These are phyloP conservation scores for Cistogaster globosa DNA, from an alignment of 2,888 invertebrate species.

Conservation along the genomic window DNA sequence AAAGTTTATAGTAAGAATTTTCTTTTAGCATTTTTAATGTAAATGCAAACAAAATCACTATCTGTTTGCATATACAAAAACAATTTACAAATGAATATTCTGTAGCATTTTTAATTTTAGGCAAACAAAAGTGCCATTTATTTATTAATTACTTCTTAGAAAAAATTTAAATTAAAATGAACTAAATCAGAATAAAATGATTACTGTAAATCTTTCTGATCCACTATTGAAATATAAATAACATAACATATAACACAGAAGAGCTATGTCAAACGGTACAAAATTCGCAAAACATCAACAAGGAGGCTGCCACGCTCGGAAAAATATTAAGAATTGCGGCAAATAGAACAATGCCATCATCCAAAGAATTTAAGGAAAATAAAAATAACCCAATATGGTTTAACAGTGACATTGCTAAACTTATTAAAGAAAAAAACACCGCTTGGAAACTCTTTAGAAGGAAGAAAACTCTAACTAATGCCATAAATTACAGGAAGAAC, in stretches of 20 bases:
- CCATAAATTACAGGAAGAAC: constrained; percentile 2
- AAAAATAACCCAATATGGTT: constrained; percentile 19
- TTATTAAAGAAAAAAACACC: constrained; percentile 13
- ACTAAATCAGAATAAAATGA: no score
- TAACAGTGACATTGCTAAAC: background rate
- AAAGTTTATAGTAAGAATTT: no score
- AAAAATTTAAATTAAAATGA: no score
- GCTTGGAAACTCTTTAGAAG: background rate
- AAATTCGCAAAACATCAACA: constrained; percentile 4
- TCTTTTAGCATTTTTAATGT: no score
- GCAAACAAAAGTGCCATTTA: no score
- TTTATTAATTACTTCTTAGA: no score
- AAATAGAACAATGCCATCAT: background rate
- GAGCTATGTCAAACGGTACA: background rate
- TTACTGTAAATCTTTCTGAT: no score
- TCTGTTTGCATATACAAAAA: no score
- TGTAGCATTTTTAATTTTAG: no score
- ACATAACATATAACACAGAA: background rate
- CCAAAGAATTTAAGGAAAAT: background rate
- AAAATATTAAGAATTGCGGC: constrained; percentile 1
- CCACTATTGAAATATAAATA: no score
- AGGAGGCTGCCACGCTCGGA: background rate
- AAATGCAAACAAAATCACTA: no score
- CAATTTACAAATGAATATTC: no score
- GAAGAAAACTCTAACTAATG: background rate